phyloP scores from a whole-genome alignment of 2,113 vertebrate genomes.

The Porphyrio hochstetteri region DNA sequence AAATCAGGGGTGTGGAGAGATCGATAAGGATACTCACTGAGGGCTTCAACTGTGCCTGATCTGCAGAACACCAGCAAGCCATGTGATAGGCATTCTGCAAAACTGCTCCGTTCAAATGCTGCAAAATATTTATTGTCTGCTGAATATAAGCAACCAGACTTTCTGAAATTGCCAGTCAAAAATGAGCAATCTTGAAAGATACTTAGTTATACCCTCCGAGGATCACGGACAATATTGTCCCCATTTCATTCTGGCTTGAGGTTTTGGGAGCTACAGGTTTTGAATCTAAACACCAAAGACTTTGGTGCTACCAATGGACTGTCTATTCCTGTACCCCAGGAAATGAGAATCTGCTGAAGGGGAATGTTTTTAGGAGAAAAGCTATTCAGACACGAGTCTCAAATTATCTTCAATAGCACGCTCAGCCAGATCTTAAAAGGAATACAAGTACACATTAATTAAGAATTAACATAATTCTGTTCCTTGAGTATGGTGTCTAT shows the following conservation, averaged over 20 bases:
- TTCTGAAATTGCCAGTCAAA: background rate
- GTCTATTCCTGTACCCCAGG: background rate
- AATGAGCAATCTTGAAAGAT: background rate
- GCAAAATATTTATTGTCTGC: background rate
- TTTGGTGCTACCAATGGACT: background rate
- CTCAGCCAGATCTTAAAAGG: slow-evolving; percentile 48
- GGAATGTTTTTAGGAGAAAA: slow-evolving; percentile 52
- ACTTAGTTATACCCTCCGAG: background rate
- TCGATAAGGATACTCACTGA: background rate
- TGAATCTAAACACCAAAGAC: background rate
- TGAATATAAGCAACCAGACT: background rate
- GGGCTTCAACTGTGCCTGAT: background rate
- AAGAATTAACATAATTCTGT: slow-evolving; percentile 65
- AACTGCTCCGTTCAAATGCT: background rate
- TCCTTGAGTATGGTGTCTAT: slow-evolving; percentile 41
- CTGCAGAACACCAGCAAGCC: background rate
- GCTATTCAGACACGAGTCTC: slow-evolving; percentile 26
- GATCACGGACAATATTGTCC: background rate
- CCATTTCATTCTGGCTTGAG: background rate
- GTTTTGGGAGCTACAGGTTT: background rate
- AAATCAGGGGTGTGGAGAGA: background rate
- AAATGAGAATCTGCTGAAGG: slow-evolving; percentile 12
- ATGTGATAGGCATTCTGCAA: background rate
- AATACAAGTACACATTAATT: slow-evolving; percentile 61
- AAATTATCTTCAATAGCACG: slow-evolving; percentile 51